Evolutionary conservation across 1,140 invertebrate genomes (phyloP), one percentile per base, ranked within the genome.

Genomic region (Leptopilina boulardi): DNA sequence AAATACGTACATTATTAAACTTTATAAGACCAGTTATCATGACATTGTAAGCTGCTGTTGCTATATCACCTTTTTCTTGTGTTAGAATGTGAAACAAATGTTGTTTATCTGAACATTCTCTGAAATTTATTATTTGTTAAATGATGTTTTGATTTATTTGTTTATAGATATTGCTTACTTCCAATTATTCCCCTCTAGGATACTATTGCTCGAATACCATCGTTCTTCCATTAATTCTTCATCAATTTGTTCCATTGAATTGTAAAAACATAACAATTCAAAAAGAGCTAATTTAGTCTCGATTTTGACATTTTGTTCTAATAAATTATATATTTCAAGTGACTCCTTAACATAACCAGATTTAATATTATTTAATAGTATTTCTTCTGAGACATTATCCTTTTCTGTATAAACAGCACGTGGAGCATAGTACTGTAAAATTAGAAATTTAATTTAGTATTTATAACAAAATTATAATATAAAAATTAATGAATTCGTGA

Each of bases 211-310:
- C 78, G 84, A 84, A 85, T 95, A 97, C 95, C 95, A 97, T 72
- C 93, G 92, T 88, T 97, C 95, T 87, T 97, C 95, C n/a, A 94
- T 86, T 85, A 94, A 94, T 70, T 96, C 94, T 51, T 93, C 92
- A 13, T 92, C 89, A 21, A 93, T 74, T 0, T 92, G 90, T 77
- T 96, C 94, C 71, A 93, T 90, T 80, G 93, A 92, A 90, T 98
- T 98, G 82, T 94, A 95, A 88, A 94, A 98, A 86, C 96, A 97
- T 3, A 97, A 85, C 15, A 98, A 86, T 89, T 98, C 96, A 11
- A 98, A 89, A n/a, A 98, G 89, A 15, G 93, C 89, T 80, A 96
- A 93, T 86, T 94, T 94, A 0, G 93, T 88, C 70, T 94, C 92
- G 3, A 97, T 87, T 80, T 92, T 90, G 0, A 92, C 87, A 85